Percentiles rank a stretch among this genome's conserved stretches.
phyloP scores from a whole-genome alignment of 2,113 vertebrate genomes.

The Cavia porcellus region DNA sequence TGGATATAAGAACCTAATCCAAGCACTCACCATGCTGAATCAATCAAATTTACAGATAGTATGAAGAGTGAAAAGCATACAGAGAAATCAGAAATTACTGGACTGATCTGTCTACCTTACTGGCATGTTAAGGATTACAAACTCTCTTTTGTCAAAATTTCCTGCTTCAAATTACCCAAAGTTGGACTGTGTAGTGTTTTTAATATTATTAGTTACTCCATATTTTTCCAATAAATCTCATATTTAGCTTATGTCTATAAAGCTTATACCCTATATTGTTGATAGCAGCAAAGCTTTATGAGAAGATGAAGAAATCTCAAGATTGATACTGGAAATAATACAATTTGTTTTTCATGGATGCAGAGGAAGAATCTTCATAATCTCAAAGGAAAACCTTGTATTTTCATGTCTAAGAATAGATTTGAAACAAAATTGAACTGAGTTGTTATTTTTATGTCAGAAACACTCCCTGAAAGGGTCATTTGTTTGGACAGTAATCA shows the following conservation, averaged over 20 bases:
- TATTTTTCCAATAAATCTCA: not conserved
- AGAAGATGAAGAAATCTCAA: not conserved
- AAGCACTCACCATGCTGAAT: not conserved
- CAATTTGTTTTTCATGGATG: not conserved
- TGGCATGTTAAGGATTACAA: not conserved
- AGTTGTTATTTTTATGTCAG: not conserved
- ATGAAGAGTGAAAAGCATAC: not conserved
- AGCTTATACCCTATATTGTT: not conserved
- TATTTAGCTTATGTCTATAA: not conserved
- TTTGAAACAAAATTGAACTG: not conserved
- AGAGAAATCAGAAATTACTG: not conserved
- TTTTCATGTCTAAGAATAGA: not conserved
- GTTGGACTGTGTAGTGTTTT: not conserved
- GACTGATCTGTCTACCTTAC: not conserved
- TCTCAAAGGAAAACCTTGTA: not conserved
- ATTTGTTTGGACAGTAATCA: not conserved
- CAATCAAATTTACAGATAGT: not conserved
- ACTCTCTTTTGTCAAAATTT: not conserved
- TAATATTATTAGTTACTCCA: not conserved
- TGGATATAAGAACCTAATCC: not conserved
- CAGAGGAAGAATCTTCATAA: not conserved
- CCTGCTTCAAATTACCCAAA: not conserved
- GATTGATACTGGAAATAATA: not conserved
- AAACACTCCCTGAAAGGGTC: not conserved
- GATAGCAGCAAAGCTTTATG: not conserved